Evolutionary conservation across 2,888 invertebrate species (phyloP), one percentile per base, ranked within the genome.

Genomic region (Cylloceria caligata): DNA sequence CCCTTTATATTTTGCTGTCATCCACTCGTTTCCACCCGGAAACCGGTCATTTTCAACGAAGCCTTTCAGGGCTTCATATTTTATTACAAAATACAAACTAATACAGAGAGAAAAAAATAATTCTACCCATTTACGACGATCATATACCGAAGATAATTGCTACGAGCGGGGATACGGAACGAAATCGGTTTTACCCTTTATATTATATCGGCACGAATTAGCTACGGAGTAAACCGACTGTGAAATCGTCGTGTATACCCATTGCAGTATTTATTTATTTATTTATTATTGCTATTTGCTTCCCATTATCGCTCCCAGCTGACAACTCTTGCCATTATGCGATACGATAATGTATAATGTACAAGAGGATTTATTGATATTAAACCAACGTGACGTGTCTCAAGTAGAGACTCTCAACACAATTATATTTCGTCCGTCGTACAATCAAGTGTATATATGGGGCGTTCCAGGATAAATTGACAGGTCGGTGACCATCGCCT

Each of bases 191-290:
- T 47, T 19, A 6, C 34, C 24, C 24, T 36, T 19, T 77, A 19
- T 45, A 45, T 45, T 11, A 34, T 49, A 52, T 52, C 39, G 30
- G 16, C 45, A 39, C 21, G 24, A 75, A 74, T 74, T 55, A 69
- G 19, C 74, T 64, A 52, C 16, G 34, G 57, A 27, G 55, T 74
- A 74, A 82, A 78, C 73, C 68, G 79, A 82, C 81, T 55, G 81
- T 78, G 74, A 78, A 81, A 81, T 81, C 65, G 78, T 60, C 52
- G 27, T 21, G 42, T 39, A 55, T n/a, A 16, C 13, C 30, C 30
- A 27, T 42, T 47, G 47, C 30, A 2, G 27, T 16, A 30, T 36
- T 62, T 39, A 39, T 62, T 62, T 39, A 21, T n/a, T n/a, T n/a
- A n/a, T n/a, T 60, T 36, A 36, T 60, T 60, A 60, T 62, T 36